Base-by-base conservation (phyloP, 1,140 invertebrate genomes). In the Drosophila pallidifrons region DNA sequence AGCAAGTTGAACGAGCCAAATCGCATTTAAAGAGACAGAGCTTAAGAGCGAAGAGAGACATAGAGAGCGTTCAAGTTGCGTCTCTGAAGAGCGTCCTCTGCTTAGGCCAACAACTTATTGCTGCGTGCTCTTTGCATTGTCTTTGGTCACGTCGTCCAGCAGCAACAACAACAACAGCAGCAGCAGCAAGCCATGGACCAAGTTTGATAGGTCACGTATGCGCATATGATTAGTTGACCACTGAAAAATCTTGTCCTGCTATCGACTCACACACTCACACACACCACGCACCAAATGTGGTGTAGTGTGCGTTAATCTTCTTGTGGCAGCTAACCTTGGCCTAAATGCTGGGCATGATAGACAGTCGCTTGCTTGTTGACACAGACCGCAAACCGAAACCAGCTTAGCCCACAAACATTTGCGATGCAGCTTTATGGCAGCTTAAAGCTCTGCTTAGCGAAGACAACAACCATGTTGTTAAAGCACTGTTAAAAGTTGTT, bases 191-290 rank as follows among this genome's bases (percentile, higher is more conserved):
- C n/a, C 45, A 49, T 64, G 54, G 60, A 47, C 60, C 73, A 59
- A 30, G 35, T 38, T 54, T 75, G 77, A 82, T 73, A 57, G 73
- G 85, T 89, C 85, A 88, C 80, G 85, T 83, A 87, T 77, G 80
- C 82, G 83, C 72, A 70, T 75, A 67, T 76, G 79, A 86, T 75
- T 87, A 75, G 61, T 47, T 71, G 25, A 45, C 59, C 49, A 5
- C 49, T 64, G 25, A 41, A 81, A 47, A 75, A 86, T 79, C 79
- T 82, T 70, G 82, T 87, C 83, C 82, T 87, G 82, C 55, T 74
- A 74, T 76, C 65, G 41, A 81, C 46, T 65, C 28, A 16, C 35
- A 52, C 35, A 54, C 46, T 67, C 25, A 28, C 8, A 7, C 52
- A 10, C 20, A 25, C 20, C 20, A 25, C 20, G 3, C 20, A 25